A percentile compares a stretch with the other conserved stretches of the same genome.
Conservation (phyloP, 2,797 vertebrate genomes). For the Clarias fuscus region DNA sequence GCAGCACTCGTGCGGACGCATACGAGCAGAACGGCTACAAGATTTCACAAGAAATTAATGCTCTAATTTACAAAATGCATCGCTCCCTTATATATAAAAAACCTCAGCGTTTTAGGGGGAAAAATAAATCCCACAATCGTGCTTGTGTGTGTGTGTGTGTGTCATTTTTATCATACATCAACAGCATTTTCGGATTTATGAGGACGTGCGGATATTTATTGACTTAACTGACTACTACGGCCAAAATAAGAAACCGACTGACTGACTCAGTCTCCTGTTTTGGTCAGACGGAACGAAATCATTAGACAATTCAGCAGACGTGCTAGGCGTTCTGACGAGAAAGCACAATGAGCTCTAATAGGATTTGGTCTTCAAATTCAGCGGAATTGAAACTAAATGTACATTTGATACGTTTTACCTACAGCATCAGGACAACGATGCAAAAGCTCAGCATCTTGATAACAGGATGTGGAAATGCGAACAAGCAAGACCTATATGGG, state of each 20-base stretch:
- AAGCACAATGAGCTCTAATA: slow-evolving; percentile 2
- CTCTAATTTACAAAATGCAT: slow-evolving; percentile 29
- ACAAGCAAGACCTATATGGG: background rate
- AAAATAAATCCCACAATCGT: background rate
- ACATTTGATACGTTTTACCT: background rate
- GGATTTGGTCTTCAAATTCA: background rate
- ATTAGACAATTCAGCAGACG: slow-evolving; percentile 2
- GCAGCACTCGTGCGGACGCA: slow-evolving; percentile 39
- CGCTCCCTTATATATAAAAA: slow-evolving; percentile 16
- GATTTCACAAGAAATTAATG: background rate
- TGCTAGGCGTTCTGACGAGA: background rate
- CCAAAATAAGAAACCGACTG: background rate
- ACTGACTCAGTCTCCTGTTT: too few species aligned
- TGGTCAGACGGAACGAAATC: background rate
- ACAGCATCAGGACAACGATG: background rate
- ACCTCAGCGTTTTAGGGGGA: slow-evolving; percentile 24
- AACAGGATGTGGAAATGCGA: background rate
- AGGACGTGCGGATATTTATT: slow-evolving; percentile 18
- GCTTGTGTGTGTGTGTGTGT: background rate
- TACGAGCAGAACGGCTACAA: slow-evolving; percentile 25
- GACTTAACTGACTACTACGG: background rate
- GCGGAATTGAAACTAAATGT: background rate
- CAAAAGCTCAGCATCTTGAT: background rate
- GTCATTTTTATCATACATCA: background rate
- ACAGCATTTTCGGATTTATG: slow-evolving; percentile 29